These are phyloP conservation scores for Fopius arisanus DNA, from an alignment of 1,140 invertebrate genomes.

Conservation along the genomic window DNA sequence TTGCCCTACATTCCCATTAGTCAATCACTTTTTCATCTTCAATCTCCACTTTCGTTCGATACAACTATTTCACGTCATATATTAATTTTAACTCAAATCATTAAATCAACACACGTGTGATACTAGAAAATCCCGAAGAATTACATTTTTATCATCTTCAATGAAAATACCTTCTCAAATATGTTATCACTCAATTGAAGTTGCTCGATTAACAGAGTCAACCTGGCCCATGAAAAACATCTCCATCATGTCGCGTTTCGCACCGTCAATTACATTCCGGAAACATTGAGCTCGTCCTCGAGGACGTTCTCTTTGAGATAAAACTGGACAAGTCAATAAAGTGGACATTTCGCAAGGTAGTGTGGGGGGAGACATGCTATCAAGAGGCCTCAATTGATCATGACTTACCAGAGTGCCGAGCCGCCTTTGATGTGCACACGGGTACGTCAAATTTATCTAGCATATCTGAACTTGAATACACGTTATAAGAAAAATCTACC, in stretches of 20 bases:
- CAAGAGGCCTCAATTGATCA: conserved; percentile 25
- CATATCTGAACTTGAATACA: neutral
- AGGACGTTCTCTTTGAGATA: conserved; percentile 15
- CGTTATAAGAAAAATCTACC: neutral
- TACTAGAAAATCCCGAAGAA: neutral
- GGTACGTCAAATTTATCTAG: conserved; percentile 1
- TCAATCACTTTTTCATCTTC: conserved; percentile 15
- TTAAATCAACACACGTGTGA: neutral
- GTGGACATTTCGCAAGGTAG: neutral
- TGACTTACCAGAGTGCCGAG: conserved; percentile 20
- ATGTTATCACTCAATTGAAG: neutral
- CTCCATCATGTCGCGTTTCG: conserved; percentile 2
- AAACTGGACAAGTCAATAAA: conserved; percentile 22
- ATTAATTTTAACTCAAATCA: neutral
- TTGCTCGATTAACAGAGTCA: neutral
- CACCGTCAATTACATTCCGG: conserved; percentile 9
- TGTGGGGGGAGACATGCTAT: neutral
- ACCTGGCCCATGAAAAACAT: neutral
- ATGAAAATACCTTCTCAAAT: neutral
- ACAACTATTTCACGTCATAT: neutral
- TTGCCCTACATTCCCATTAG: conserved; percentile 24
- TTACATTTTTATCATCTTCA: neutral
- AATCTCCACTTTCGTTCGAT: conserved; percentile 23
- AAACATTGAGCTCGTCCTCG: conserved; percentile 12
- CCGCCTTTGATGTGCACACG: conserved; percentile 22